Percentiles rank a stretch among this genome's conserved stretches.
Conservation (phyloP, 2,113 vertebrate genomes). For the Apus apus region DNA sequence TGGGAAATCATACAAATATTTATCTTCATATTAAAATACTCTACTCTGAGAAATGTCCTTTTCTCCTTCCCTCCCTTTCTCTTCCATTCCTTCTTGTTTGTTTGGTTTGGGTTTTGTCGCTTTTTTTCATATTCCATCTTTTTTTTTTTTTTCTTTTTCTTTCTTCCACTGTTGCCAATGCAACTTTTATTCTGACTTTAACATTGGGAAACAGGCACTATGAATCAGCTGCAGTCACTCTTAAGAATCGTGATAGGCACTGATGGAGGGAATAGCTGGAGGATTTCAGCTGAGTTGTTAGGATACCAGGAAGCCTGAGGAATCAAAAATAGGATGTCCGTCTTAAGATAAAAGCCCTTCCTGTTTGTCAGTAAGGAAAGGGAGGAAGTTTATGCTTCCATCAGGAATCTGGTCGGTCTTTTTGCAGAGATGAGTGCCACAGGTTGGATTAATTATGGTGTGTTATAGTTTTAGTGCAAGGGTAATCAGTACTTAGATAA, state of each 20-base stretch:
- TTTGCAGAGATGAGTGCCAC: background rate
- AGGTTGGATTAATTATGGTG: background rate
- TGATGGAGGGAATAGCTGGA: background rate
- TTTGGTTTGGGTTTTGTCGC: too few relatives aligned
- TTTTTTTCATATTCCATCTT: too few relatives aligned
- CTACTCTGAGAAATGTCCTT: background rate
- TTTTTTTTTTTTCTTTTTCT: background rate
- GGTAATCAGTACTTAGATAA: background rate
- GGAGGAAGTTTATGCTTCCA: background rate
- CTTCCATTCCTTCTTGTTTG: background rate
- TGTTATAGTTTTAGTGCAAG: background rate
- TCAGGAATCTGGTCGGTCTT: background rate
- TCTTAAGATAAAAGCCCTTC: background rate
- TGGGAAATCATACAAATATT: background rate
- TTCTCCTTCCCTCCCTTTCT: background rate
- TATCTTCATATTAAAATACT: background rate
- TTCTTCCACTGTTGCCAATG: background rate
- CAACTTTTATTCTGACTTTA: background rate
- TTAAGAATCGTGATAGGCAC: background rate
- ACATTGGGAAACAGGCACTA: background rate
- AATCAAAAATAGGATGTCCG: background rate
- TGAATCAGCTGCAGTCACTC: background rate
- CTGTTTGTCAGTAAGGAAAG: background rate
- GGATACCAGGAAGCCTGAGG: background rate
- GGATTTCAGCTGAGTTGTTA: background rate